Evolutionary conservation across 92 coral and sea anemone genomes (phyloP).

Genomic region (Porites rus): DNA sequence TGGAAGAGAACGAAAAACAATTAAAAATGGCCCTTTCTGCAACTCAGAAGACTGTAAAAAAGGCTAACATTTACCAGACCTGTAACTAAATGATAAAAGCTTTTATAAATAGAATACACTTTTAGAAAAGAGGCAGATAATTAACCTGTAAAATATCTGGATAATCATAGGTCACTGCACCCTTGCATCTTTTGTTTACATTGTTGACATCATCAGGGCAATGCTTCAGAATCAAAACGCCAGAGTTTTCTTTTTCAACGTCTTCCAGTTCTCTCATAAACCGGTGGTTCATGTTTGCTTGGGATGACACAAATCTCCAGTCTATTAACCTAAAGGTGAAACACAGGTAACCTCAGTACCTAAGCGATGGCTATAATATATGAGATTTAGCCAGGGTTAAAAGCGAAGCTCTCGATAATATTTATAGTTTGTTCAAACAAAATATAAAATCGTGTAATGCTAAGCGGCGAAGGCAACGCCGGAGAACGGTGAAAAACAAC

Average conservation of each 20-base stretch:
- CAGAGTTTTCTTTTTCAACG: conserved; percentile 59
- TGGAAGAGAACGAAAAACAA: too few species aligned
- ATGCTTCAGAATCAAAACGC: conserved; percentile 64
- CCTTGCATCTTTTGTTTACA: conserved; percentile 73
- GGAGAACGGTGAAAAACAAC: too few species aligned
- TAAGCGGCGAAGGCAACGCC: too few species aligned
- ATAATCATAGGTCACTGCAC: conserved; percentile 53
- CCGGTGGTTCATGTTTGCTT: conserved; percentile 63
- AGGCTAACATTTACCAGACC: background rate
- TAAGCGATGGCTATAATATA: too few species aligned
- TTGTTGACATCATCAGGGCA: conserved; percentile 55
- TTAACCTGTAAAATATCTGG: conserved; percentile 83
- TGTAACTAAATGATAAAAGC: background rate
- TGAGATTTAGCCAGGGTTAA: too few species aligned
- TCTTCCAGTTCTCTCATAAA: conserved; percentile 61
- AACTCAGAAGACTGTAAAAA: too few species aligned
- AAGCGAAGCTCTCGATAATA: too few species aligned
- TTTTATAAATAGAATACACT: background rate
- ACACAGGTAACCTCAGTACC: background rate
- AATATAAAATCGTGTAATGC: too few species aligned
- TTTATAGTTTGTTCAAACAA: too few species aligned
- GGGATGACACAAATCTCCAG: conserved; percentile 79
- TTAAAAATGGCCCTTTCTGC: too few species aligned
- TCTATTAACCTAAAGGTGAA: conserved; percentile 40
- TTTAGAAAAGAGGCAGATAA: background rate